Base-by-base conservation (phyloP, 2,797 vertebrate genomes). In the Hoplostethus atlanticus region DNA sequence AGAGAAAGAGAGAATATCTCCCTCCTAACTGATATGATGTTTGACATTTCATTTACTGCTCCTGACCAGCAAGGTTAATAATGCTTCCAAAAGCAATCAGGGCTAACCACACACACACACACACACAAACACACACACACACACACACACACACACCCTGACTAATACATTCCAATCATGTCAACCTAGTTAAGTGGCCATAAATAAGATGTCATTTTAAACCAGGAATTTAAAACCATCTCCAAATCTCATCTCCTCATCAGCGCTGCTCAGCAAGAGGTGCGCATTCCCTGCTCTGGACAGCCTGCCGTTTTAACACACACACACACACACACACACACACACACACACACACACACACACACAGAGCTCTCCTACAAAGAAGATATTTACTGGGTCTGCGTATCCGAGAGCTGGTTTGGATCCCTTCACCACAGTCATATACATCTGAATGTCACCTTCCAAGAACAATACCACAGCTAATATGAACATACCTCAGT, bases 11-110 rank as follows among this genome's bases (percentile, higher is more conserved):
- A 70, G 67, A 78, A 82, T 74, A 71, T 85, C 82, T 62, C 82
- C 72, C 48, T 81, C 68, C 77, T 79, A 89, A 88, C 80, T 83
- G 88, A 92, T 91, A 90, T 87, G 80, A 89, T 86, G 77, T 86
- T 89, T 93, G 92, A 91, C 89, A 92, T 91, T 90, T 93, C 81
- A 93, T 91, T 92, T 91, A 88, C 87, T 78, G 84, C 80, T 83
- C 79, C 80, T 82, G 86, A 87, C 84, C 75, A 3, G 71, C 6
- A 72, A 86, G 91, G 90, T 92, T 92, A 93, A 91, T 91, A 89
- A 89, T 86, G 76, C 82, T 88, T 85, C 79, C 78, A 62, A 90
- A 93, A 90, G 84, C 90, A 91, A 92, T 92, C 89, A 88, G 65
- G 47, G 64, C 70, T 11, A 68, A 53, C 13, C 51, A 58, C 79